Conservation (phyloP, 1,140 invertebrate species). For the Drosophila kepulauana region DNA sequence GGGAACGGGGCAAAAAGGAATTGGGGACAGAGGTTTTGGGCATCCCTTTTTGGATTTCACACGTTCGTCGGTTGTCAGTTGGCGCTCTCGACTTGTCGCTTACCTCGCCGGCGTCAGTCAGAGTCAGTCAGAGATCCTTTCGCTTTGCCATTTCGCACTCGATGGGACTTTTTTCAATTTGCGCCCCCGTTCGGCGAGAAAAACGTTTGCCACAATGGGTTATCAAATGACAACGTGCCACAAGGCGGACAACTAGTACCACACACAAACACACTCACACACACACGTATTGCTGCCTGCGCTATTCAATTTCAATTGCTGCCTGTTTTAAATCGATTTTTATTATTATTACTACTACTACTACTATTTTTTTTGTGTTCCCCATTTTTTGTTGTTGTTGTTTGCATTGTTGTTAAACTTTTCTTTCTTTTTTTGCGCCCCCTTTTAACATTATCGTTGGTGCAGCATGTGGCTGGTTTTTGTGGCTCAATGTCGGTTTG, state of each 20-base stretch:
- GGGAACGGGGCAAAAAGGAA: neutral
- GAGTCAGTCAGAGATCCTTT: constrained; percentile 26
- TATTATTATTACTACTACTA: constrained; percentile 72
- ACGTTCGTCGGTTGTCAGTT: constrained; percentile 54
- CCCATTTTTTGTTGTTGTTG: constrained; percentile 6
- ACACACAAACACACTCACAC: constrained; percentile 44
- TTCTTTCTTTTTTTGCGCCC: constrained; percentile 22
- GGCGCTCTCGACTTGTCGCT: constrained; percentile 52
- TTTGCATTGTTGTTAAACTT: constrained; percentile 30
- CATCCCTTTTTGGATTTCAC: constrained; percentile 50
- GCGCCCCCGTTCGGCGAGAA: constrained; percentile 44
- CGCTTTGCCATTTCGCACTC: constrained; percentile 58
- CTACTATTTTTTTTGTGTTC: constrained; percentile 31
- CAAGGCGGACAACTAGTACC: constrained; percentile 56
- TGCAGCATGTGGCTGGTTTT: constrained; percentile 1
- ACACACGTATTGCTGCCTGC: constrained; percentile 46
- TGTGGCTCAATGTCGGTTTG: constrained; percentile 20
- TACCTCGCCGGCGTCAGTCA: neutral
- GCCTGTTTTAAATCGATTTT: constrained; percentile 83
- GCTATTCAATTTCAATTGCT: constrained; percentile 80
- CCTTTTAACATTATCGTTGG: constrained; percentile 34
- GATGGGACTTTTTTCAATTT: constrained; percentile 76
- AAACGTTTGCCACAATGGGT: constrained; percentile 76
- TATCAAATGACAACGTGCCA: constrained; percentile 81
- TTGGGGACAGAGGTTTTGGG: neutral